Percentiles rank a stretch among this genome's conserved stretches.
Conservation (phyloP, 2,113 vertebrate genomes). For the Urocolius indicus region DNA sequence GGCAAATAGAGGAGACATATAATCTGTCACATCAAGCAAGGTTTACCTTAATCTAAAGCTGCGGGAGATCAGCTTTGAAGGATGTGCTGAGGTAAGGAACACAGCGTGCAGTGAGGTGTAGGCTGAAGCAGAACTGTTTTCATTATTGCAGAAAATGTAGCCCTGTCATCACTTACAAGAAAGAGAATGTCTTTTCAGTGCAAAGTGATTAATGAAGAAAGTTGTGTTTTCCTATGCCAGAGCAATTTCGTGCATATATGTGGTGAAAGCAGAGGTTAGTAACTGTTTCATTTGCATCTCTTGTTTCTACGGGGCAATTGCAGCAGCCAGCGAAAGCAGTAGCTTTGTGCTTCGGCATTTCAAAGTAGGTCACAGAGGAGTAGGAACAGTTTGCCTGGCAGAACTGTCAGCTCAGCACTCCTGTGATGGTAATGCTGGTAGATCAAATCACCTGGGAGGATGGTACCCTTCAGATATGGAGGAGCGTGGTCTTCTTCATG, state of each 20-base stretch:
- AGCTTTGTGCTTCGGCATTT: not conserved
- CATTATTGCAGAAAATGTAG: not conserved
- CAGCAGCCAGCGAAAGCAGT: not conserved
- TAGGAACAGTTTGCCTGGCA: not conserved
- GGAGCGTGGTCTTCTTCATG: not conserved
- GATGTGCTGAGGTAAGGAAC: constrained; percentile 40
- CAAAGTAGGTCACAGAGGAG: constrained; percentile 1
- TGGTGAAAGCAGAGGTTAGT: not conserved
- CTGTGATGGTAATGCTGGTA: not conserved
- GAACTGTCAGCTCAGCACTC: not conserved
- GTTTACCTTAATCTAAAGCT: constrained; percentile 64
- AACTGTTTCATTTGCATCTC: not conserved
- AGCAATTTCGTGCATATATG: not conserved
- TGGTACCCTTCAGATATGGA: not conserved
- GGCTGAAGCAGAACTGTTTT: not conserved
- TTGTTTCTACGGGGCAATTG: not conserved
- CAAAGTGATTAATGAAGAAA: not conserved
- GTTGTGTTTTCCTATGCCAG: not conserved
- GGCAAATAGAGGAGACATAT: constrained; percentile 2
- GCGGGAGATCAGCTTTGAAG: constrained; percentile 63
- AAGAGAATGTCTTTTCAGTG: not conserved
- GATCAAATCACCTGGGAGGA: not conserved
- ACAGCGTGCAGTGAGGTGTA: not conserved
- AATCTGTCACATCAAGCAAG: constrained; percentile 42
- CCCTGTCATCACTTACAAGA: not conserved